Conservation (phyloP, 2,797 vertebrate species). For the Falco berigora region DNA sequence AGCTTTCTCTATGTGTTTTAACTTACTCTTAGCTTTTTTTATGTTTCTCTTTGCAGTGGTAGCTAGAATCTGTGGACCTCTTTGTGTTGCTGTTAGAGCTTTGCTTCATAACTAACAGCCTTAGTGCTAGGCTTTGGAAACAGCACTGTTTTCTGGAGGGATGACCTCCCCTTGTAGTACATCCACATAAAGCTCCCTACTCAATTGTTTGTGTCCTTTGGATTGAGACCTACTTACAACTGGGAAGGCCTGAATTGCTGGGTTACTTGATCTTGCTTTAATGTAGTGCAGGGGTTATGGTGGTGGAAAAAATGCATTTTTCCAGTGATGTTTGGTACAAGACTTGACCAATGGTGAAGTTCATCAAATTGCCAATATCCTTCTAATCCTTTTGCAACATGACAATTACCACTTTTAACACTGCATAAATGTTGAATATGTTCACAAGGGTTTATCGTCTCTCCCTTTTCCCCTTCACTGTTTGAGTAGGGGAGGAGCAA, state of each 20-base stretch:
- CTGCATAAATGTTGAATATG: neutral
- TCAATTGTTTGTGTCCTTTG: neutral
- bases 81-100: neutral
- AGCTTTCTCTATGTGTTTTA: rapidly evolving
- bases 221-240: neutral
- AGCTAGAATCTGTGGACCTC: neutral
- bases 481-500: neutral
- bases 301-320: neutral
- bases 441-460: neutral
- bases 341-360: neutral
- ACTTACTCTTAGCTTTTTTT: neutral
- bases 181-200: neutral
- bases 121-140: neutral
- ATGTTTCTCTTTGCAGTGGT: neutral
- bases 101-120: neutral
- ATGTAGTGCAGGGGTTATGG: neutral
- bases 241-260: neutral
- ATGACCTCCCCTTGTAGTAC: neutral
- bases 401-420: neutral
- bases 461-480: neutral
- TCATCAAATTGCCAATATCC: neutral
- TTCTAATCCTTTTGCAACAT: neutral
- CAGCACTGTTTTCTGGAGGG: neutral
- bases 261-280: neutral
- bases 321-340: neutral